These are phyloP conservation scores for Thamnophis elegans DNA, from an alignment of 2,797 vertebrate genomes.

Conservation along the genomic window DNA sequence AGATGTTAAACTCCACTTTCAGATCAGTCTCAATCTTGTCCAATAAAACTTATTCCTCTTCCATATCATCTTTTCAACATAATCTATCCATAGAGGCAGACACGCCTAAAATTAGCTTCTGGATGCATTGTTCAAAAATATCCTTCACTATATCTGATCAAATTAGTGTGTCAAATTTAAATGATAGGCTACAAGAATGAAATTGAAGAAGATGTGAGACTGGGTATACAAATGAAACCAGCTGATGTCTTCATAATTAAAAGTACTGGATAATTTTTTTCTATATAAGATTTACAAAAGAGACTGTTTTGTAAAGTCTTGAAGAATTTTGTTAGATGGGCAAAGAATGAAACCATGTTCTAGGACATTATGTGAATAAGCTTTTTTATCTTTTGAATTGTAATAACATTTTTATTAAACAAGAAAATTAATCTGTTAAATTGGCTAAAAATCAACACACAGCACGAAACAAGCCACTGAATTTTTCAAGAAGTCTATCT, in stretches of 20 bases:
- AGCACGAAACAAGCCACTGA: neutral
- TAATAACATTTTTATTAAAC: neutral
- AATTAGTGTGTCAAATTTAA: neutral
- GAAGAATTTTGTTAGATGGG: neutral
- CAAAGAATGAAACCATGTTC: neutral
- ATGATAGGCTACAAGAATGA: neutral
- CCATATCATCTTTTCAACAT: neutral
- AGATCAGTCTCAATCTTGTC: neutral
- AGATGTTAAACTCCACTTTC: neutral
- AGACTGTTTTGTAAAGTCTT: neutral
- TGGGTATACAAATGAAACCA: neutral
- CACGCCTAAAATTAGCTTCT: neutral
- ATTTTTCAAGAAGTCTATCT: neutral
- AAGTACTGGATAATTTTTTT: neutral
- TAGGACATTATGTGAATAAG: neutral
- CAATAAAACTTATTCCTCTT: neutral
- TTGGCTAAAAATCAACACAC: neutral
- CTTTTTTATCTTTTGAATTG: neutral
- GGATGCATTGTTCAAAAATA: neutral
- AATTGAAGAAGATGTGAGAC: neutral
- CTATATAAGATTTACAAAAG: neutral
- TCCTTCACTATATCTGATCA: neutral
- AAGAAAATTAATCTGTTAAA: constrained; percentile 6
- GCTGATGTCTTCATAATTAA: neutral
- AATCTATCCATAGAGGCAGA: neutral